Conservation (phyloP, 2,113 vertebrate genomes). For the Gopherus flavomarginatus region DNA sequence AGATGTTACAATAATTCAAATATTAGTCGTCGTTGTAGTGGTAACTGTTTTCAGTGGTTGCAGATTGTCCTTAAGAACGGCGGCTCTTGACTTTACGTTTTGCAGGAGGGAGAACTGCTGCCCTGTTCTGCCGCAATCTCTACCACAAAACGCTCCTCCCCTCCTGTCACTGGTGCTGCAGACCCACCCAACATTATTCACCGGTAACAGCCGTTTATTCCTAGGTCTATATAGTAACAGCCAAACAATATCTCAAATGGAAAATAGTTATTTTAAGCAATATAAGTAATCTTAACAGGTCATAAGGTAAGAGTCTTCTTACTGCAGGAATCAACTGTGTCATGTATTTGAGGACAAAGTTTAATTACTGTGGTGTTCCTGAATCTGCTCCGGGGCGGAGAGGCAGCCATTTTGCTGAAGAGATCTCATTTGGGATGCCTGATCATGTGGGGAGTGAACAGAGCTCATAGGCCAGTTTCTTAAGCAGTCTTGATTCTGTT, state of each 20-base stretch:
- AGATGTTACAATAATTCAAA: not conserved
- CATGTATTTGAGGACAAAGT: not conserved
- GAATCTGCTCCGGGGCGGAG: not conserved
- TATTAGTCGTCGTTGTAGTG: too few relatives aligned
- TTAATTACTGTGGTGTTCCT: not conserved
- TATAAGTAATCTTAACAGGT: not conserved
- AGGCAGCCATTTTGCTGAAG: not conserved
- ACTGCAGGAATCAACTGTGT: rapidly evolving
- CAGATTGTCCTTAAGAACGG: not conserved
- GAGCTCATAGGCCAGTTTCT: not conserved
- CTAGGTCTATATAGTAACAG: rapidly evolving
- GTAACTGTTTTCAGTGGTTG: not conserved
- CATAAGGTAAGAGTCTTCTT: not conserved
- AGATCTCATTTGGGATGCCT: not conserved
- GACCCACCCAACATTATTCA: rapidly evolving
- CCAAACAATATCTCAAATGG: rapidly evolving
- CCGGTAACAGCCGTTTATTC: not conserved
- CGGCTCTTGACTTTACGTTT: not conserved
- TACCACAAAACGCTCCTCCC: not conserved
- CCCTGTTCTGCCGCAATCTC: not conserved
- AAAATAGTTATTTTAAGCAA: not conserved
- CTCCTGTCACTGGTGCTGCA: rapidly evolving
- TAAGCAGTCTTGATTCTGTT: not conserved
- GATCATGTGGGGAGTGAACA: not conserved
- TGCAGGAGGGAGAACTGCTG: not conserved